Conservation (phyloP, 2,797 vertebrate genomes). For the Lagodon rhomboides region DNA sequence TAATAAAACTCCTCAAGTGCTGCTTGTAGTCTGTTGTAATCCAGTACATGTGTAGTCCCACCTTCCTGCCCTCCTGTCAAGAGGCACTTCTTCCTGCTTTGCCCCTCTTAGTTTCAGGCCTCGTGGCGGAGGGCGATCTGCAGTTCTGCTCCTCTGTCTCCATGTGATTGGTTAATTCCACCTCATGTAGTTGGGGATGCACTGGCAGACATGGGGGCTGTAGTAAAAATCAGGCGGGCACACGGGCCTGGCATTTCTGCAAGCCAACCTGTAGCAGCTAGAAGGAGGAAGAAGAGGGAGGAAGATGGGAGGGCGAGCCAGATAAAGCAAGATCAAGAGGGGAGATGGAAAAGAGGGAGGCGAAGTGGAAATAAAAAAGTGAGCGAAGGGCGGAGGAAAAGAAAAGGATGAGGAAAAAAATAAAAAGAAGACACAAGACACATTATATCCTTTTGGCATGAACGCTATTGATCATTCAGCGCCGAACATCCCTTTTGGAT, state of each 20-base stretch:
- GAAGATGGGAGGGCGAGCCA: background rate
- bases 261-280: conserved; percentile 85
- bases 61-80: conserved; percentile 23
- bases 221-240: conserved; percentile 80
- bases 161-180: conserved; percentile 72
- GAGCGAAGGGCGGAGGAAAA: background rate
- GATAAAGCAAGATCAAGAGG: background rate
- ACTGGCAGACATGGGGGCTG: conserved; percentile 84
- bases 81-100: background rate
- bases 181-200: conserved; percentile 84
- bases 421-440: conserved; percentile 35
- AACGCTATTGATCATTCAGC: conserved; percentile 50
- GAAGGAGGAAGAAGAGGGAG: conserved; percentile 10
- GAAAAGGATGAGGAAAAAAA: conserved; percentile 38
- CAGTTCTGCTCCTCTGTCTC: background rate
- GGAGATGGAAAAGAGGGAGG: background rate
- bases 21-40: conserved; percentile 35
- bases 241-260: conserved; percentile 76
- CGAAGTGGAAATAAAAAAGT: background rate
- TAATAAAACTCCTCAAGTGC: conserved; percentile 10
- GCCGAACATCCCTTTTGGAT: conserved; percentile 67
- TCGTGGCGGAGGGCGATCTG: conserved; percentile 17
- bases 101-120: background rate
- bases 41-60: conserved; percentile 33
- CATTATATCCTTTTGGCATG: conserved; percentile 52